Evolutionary conservation across 2,797 vertebrate genomes (phyloP).

Genomic region (Neosalanx taihuensis): DNA sequence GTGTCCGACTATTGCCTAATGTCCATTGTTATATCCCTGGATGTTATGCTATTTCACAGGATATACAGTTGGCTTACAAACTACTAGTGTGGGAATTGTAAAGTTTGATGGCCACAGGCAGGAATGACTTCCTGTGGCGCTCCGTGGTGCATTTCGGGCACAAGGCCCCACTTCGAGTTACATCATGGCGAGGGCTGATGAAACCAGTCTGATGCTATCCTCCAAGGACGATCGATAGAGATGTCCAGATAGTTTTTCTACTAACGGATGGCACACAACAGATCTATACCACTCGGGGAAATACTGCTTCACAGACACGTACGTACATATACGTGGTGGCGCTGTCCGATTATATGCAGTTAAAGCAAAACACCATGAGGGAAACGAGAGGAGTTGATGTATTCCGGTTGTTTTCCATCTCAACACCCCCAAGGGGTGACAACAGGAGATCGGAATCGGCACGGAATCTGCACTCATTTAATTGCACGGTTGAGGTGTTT

Average conservation of each 20-base stretch:
- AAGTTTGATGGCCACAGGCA: too few species aligned
- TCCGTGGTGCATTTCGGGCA: too few species aligned
- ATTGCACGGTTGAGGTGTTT: constrained; percentile 29
- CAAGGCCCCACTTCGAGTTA: constrained; percentile 37
- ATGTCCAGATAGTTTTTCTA: constrained; percentile 18
- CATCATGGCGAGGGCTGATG: constrained; percentile 29
- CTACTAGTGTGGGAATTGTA: too few species aligned
- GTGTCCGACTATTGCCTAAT: too few species aligned
- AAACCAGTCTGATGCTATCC: constrained; percentile 46
- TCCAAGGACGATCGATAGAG: constrained; percentile 54
- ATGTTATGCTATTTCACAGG: too few species aligned
- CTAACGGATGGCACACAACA: constrained; percentile 9
- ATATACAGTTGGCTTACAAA: too few species aligned
- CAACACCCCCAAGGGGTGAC: not conserved
- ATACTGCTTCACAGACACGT: constrained; percentile 1
- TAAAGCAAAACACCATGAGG: not conserved
- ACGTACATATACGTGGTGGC: not conserved
- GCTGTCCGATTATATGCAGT: not conserved
- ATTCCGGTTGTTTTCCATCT: constrained; percentile 8
- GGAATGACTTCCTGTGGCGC: too few species aligned
- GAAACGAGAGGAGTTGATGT: constrained; percentile 25
- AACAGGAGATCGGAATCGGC: not conserved
- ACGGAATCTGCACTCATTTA: not conserved
- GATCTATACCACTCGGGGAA: not conserved
- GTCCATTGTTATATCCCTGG: too few species aligned